phyloP scores from a whole-genome alignment of 64 coral and sea anemone genomes.

The Stichodactyla mertensii region DNA sequence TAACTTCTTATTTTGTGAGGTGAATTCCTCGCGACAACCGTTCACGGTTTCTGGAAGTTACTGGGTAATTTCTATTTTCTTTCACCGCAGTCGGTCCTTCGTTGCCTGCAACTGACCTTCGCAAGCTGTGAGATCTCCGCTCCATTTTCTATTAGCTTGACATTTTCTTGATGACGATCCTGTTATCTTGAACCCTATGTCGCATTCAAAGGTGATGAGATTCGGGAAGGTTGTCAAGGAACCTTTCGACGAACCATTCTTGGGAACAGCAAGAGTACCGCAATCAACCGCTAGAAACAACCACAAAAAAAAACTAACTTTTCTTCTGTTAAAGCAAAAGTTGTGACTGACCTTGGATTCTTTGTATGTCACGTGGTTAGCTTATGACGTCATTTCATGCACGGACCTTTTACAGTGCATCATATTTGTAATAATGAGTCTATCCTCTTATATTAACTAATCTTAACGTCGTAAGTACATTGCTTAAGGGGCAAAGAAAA shows the following conservation, averaged over 20 bases:
- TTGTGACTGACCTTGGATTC: not conserved
- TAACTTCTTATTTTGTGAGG: too few species aligned
- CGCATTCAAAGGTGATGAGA: conserved; percentile 33
- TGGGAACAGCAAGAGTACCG: conserved; percentile 30
- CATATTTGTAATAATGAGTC: not conserved
- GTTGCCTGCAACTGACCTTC: not conserved
- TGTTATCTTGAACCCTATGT: conserved; percentile 31
- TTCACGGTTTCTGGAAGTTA: too few species aligned
- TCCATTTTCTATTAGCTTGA: conserved; percentile 43
- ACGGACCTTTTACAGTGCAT: not conserved
- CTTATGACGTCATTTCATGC: not conserved
- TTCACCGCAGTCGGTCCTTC: too few species aligned
- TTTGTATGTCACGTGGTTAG: not conserved
- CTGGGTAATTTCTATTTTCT: too few species aligned
- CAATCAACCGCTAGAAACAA: conserved; percentile 20
- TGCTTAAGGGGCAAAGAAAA: not conserved
- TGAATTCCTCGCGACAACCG: too few species aligned
- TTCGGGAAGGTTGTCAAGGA: conserved; percentile 36
- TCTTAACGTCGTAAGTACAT: not conserved
- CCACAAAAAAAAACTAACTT: not conserved
- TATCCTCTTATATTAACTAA: not conserved
- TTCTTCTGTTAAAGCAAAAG: not conserved
- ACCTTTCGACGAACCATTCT: conserved; percentile 37
- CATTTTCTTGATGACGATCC: conserved; percentile 31
- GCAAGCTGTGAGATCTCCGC: conserved; percentile 40